Percentiles rank a stretch among this genome's conserved stretches.
Conservation (phyloP, 1,140 invertebrate species). For the Nebria ingens region DNA sequence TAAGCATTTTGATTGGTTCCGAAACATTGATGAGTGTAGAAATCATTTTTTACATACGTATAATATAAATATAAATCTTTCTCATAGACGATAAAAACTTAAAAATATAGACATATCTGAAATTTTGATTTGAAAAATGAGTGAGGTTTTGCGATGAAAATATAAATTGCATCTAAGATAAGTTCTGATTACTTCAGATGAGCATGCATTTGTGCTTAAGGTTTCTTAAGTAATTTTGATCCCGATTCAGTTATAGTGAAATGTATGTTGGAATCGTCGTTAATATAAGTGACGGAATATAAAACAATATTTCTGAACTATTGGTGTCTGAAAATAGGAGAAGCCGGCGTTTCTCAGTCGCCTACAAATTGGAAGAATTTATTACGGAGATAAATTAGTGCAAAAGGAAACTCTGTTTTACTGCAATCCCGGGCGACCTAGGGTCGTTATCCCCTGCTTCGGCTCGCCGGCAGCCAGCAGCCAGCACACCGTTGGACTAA, state of each 20-base stretch:
- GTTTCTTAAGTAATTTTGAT: too few relatives aligned
- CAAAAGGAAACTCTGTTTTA: constrained; percentile 9
- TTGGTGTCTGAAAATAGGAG: not conserved
- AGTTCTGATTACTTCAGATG: too few relatives aligned
- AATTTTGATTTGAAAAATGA: too few relatives aligned
- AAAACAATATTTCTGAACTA: constrained; percentile 8
- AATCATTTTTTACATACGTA: too few relatives aligned
- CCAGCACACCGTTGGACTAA: not conserved
- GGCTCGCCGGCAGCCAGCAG: too few relatives aligned
- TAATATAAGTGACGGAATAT: not conserved
- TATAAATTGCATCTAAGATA: not conserved
- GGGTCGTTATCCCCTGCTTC: not conserved
- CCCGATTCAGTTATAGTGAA: too few relatives aligned
- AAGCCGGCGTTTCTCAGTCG: not conserved
- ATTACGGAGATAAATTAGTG: constrained; percentile 9
- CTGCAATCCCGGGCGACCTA: constrained; percentile 3
- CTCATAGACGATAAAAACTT: too few relatives aligned
- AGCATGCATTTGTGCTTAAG: too few relatives aligned
- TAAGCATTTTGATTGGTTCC: too few relatives aligned
- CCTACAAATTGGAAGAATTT: constrained; percentile 9
- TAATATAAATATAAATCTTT: too few relatives aligned
- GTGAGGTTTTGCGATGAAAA: not conserved
- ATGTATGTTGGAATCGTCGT: not conserved
- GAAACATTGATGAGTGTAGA: too few relatives aligned
- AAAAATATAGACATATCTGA: too few relatives aligned